Evolutionary conservation across 2,797 vertebrate genomes (phyloP).

Genomic region (Eulemur mongoz): DNA sequence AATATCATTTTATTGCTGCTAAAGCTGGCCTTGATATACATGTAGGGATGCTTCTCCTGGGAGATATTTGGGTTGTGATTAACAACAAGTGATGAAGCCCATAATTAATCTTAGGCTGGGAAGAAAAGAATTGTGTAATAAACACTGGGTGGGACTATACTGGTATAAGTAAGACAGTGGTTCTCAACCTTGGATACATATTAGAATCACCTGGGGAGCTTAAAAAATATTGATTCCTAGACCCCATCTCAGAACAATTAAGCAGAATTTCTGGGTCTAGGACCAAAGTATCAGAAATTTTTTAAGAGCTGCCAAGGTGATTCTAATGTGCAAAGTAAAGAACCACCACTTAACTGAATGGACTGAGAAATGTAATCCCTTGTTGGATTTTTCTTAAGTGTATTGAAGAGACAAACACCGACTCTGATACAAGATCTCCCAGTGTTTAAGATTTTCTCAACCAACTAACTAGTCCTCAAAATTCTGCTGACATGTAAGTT

Average conservation of each 20-base stretch:
- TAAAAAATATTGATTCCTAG: neutral
- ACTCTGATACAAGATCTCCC: neutral
- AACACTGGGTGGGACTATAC: neutral
- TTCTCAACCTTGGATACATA: neutral
- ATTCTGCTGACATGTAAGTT: neutral
- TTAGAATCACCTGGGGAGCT: neutral
- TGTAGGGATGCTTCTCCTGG: neutral
- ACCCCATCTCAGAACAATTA: neutral
- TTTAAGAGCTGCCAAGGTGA: neutral
- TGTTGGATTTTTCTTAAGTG: neutral
- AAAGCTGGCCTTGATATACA: neutral
- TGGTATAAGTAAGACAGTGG: neutral
- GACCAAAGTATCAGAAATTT: neutral
- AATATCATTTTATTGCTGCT: neutral
- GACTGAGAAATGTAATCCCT: neutral
- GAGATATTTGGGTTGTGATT: neutral
- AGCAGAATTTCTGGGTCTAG: conserved; percentile 2
- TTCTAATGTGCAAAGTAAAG: neutral
- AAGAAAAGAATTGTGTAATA: neutral
- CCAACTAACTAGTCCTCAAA: neutral
- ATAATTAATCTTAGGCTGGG: neutral
- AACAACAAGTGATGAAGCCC: neutral
- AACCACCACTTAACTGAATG: neutral
- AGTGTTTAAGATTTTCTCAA: neutral
- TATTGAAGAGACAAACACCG: neutral